Evolutionary conservation across 2,888 invertebrate genomes (phyloP).

Genomic region (Cacoxenus indagator): DNA sequence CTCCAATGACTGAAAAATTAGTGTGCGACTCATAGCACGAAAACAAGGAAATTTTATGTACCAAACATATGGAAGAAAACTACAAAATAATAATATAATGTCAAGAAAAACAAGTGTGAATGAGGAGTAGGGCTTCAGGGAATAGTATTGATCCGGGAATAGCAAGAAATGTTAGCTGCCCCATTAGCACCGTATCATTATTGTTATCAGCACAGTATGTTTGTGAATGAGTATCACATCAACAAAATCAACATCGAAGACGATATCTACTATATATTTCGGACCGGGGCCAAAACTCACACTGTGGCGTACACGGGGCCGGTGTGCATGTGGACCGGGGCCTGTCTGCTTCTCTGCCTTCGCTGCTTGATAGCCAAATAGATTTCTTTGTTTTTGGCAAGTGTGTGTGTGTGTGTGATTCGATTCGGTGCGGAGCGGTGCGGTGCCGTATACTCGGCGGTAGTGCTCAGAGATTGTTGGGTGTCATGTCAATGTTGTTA

Average conservation of each 20-base stretch:
- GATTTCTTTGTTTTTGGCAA: constrained; percentile 19
- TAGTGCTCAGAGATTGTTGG: too few relatives aligned
- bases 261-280: too few relatives aligned
- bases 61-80: background rate
- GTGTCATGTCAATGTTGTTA: too few relatives aligned
- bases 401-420: too few relatives aligned
- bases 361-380: constrained; percentile 28
- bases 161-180: too few relatives aligned
- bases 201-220: background rate
- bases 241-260: background rate
- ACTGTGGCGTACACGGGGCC: background rate
- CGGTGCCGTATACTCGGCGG: too few relatives aligned
- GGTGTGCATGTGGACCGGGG: constrained; percentile 32
- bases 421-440: too few relatives aligned
- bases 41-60: background rate
- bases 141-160: too few relatives aligned
- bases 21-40: background rate
- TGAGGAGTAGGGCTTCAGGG: too few relatives aligned
- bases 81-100: too few relatives aligned
- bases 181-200: background rate
- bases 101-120: too few relatives aligned
- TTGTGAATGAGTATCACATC: background rate
- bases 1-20: background rate
- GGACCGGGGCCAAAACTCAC: constrained; percentile 20
- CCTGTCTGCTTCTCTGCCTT: constrained; percentile 37